phyloP scores from a whole-genome alignment of 2,113 vertebrate species.

The Morone saxatilis region DNA sequence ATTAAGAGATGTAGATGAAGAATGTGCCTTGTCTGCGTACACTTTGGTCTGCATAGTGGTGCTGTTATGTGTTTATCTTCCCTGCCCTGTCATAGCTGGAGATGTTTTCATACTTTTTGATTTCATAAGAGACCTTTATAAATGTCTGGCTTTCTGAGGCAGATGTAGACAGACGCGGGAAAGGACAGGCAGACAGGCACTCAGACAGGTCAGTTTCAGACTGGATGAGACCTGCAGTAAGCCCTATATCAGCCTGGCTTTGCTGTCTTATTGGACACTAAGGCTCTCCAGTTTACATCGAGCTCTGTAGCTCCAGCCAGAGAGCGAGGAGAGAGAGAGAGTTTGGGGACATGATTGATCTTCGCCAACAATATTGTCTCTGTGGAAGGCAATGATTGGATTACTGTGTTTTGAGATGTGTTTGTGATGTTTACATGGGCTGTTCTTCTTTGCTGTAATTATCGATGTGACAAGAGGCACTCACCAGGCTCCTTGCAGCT shows the following conservation, averaged over 20 bases:
- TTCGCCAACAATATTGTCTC: conserved; percentile 57
- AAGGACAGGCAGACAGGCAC: conserved; percentile 43
- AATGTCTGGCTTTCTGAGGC: conserved; percentile 60
- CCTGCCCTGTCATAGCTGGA: conserved; percentile 18
- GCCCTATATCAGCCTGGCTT: conserved; percentile 73
- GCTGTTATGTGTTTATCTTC: conserved; percentile 29
- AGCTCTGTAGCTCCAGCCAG: conserved; percentile 36
- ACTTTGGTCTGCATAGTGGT: conserved; percentile 20
- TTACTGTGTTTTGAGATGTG: conserved; percentile 61
- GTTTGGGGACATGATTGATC: conserved; percentile 59
- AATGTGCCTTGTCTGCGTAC: conserved; percentile 19
- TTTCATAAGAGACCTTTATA: conserved; percentile 80
- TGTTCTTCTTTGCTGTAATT: conserved; percentile 48
- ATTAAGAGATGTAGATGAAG: conserved; percentile 31
- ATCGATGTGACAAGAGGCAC: conserved; percentile 27
- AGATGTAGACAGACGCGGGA: conserved; percentile 44
- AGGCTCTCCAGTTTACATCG: conserved; percentile 66
- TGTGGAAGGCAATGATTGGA: conserved; percentile 52
- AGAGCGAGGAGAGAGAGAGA: conserved; percentile 13
- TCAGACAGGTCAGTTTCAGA: conserved; percentile 64
- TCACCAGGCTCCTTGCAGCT: conserved; percentile 8
- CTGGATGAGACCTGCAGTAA: conserved; percentile 69
- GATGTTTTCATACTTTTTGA: conserved; percentile 53
- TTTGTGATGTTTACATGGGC: conserved; percentile 49
- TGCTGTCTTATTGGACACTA: conserved; percentile 76